A percentile compares a stretch with the other conserved stretches of the same genome.
These are phyloP conservation scores for Drosophila erecta DNA, from an alignment of 1,140 invertebrate genomes.

Conservation along the genomic window DNA sequence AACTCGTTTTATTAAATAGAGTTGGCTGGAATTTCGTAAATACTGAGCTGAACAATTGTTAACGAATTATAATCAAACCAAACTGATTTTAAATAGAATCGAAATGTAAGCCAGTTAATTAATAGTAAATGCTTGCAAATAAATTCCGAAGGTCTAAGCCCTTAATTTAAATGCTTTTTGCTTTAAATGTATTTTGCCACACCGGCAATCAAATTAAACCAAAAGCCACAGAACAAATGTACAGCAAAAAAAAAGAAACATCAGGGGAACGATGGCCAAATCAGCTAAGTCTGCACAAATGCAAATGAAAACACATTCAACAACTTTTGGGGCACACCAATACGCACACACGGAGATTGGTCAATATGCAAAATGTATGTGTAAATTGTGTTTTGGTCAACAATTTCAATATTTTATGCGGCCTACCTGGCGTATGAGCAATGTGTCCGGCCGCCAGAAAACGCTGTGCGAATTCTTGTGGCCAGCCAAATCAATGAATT, in stretches of 20 bases:
- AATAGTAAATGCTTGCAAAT: slow-evolving; percentile 18
- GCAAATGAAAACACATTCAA: slow-evolving; percentile 44
- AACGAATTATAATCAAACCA: slow-evolving; percentile 13
- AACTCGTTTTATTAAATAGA: not conserved
- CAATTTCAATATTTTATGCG: slow-evolving; percentile 58
- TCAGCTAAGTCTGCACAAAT: slow-evolving; percentile 40
- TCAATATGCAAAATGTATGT: slow-evolving; percentile 45
- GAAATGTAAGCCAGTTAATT: slow-evolving; percentile 23
- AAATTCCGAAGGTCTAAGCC: slow-evolving; percentile 13
- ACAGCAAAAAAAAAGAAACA: slow-evolving; percentile 13
- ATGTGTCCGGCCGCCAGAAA: slow-evolving; percentile 9
- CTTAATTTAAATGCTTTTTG: slow-evolving; percentile 32
- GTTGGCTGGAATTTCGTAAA: not conserved
- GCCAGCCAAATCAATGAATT: slow-evolving; percentile 34
- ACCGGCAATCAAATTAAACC: slow-evolving; percentile 31
- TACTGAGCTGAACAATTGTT: not conserved
- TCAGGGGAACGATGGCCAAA: slow-evolving; percentile 4
- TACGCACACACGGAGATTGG: slow-evolving; percentile 1
- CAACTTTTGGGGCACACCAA: slow-evolving; percentile 8
- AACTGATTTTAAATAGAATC: not conserved
- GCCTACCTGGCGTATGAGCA: slow-evolving; percentile 46
- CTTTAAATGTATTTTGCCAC: slow-evolving; percentile 12
- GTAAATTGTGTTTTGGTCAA: slow-evolving; percentile 54
- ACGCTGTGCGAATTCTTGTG: slow-evolving; percentile 18
- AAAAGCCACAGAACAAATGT: not conserved